Base-by-base conservation (phyloP, 1,140 invertebrate genomes). In the Augochlora pura region DNA sequence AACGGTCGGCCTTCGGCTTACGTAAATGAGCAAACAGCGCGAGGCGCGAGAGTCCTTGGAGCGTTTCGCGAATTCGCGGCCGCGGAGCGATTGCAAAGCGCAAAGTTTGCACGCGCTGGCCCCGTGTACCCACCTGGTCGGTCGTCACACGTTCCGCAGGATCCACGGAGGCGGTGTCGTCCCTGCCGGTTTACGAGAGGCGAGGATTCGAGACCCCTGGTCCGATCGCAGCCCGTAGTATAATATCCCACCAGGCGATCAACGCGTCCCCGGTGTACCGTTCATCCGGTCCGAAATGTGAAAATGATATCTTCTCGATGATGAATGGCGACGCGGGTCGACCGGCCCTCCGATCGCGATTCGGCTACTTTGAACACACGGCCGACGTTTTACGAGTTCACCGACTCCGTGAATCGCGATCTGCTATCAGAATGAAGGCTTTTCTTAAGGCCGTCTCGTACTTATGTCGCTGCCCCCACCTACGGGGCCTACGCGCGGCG, bases 381-480 rank as follows among this genome's bases (percentile, higher is more conserved):
- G 14, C 49, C 49, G 49, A n/a, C 49, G 49, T 42, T 46, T 52
- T 16, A 69, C 60, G 60, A 78, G 82, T 88, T 88, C 86, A 86
- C 83, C 87, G 86, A 88, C 86, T 88, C 73, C 81, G 74, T 87
- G 83, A 85, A 90, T 90, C 87, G 89, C 89, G 88, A 88, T 88
- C 88, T 90, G 83, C 87, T 91, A 90, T 91, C 87, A 85, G 90
- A 92, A 91, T 92, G 91, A 88, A 89, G 84, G 84, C 88, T 92
- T 92, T 92, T 91, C 91, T 91, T 90, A 91, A 91, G 87, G 86
- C 86, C 86, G 88, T 89, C 86, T 86, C 85, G 86, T 92, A 91
- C 88, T 92, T 92, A 92, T 90, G 90, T 88, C 81, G 86, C 83
- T 83, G 84, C 88, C 91, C 91, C 91, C 91, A 91, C 90, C 49